Base-by-base conservation (phyloP, 2,888 invertebrate species). In the Rosalia funebris region DNA sequence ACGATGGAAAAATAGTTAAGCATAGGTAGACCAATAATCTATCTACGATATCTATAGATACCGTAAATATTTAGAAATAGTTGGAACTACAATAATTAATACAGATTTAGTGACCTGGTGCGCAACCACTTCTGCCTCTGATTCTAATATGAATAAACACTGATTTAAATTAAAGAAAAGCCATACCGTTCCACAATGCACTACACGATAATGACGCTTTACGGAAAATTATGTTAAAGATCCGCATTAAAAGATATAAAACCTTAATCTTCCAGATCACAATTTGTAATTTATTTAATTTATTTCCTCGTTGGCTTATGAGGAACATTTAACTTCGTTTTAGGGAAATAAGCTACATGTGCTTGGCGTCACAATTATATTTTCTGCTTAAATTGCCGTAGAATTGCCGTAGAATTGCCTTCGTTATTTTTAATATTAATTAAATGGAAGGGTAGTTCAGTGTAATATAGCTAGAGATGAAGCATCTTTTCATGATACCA, bases 241-340 rank as follows among this genome's bases (percentile, higher is more conserved):
- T 66, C 53, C 37, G 61, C 62, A 66, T 61, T 70, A 70, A 70
- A 70, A 67, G 68, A 70, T 66, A 64, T 70, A 66, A 66, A 66
- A 60, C 69, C 65, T 67, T 70, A 70, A 70, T 69, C 70, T 69
- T 70, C 63, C 60, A 62, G 66, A 69, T 69, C 67, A 65, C 66
- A 69, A 69, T 67, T 69, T 63, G 67, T 69, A 67, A 70, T 70
- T 70, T 70, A 69, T 69, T 66, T 66, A 62, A 54, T 67, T 68
- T 57, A 69, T 69, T 60, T 61, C 55, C 66, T 59, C 54, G 57
- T 44, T 41, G 63, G 65, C 65, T 63, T 66, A 57, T 60, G 53
- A 55, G 42, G 47, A 50, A 61, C 65, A 59, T 64, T 66, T 57
- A 67, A 57, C 55, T 57, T 63, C 60, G 60, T 66, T 65, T 63